A percentile compares a stretch with the other conserved stretches of the same genome.
Evolutionary conservation across 2,888 invertebrate species (phyloP).

Genomic region (Odontocerum albicorne): DNA sequence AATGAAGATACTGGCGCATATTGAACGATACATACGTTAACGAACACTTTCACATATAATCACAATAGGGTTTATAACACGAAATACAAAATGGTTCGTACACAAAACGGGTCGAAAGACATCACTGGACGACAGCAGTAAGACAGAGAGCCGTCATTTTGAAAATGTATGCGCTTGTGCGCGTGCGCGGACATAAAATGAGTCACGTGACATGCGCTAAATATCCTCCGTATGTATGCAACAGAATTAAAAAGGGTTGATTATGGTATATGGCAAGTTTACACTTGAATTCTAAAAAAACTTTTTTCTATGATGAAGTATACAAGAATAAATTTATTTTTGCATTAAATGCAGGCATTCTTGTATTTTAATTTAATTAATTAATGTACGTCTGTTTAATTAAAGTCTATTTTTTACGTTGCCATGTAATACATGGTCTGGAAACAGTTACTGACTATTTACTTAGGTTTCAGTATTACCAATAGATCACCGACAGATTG

Average conservation of each 20-base stretch:
- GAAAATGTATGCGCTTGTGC: slow-evolving; percentile 22
- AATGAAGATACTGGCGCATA: slow-evolving; percentile 43
- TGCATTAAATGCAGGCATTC: too few species aligned
- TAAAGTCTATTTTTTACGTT: too few species aligned
- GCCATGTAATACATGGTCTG: too few species aligned
- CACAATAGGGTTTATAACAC: slow-evolving; percentile 2
- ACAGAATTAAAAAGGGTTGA: too few species aligned
- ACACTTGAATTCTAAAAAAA: too few species aligned
- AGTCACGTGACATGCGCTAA: slow-evolving; percentile 27
- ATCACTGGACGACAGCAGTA: slow-evolving; percentile 19
- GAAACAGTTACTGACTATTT: too few species aligned
- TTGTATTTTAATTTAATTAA: too few species aligned
- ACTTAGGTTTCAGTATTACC: too few species aligned
- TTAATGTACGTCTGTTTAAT: too few species aligned
- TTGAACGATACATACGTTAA: background rate
- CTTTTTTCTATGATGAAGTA: too few species aligned
- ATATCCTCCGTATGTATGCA: background rate
- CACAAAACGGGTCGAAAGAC: slow-evolving; percentile 16
- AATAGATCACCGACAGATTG: too few species aligned
- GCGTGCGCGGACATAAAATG: slow-evolving; percentile 23
- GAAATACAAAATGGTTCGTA: slow-evolving; percentile 3
- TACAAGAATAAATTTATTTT: too few species aligned
- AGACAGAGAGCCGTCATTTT: slow-evolving; percentile 29
- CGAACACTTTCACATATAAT: slow-evolving; percentile 17
- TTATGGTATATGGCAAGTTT: background rate